Evolutionary conservation across 2,797 vertebrate genomes (phyloP), one percentile per base, ranked within the genome.

Genomic region (Sebastiscus tertius): DNA sequence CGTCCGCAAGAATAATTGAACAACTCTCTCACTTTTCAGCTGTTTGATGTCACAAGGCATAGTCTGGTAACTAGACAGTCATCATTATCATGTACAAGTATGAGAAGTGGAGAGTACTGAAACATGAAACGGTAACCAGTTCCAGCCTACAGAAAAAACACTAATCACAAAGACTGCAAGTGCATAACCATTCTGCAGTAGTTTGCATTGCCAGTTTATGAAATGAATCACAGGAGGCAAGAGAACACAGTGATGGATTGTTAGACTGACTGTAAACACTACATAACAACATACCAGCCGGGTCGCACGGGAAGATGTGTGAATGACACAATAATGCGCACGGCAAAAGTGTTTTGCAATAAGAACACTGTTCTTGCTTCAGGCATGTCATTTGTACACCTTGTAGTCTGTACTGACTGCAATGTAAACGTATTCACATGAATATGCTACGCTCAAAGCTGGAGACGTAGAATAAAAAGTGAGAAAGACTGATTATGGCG

Each of bases 1-100:
- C 16, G 27, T 70, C 69, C 18, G 4, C 55, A 42, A 82, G 70
- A 81, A 70, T 61, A 77, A 77, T 75, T 24, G 4, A 71, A 84
- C 62, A 61, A 12, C 36, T 66, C 39, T 71, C 31, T 68, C 34
- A 36, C 33, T 46, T 62, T 75, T 60, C 20, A 67, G 61, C 26
- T 22, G 7, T 77, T 71, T 75, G 64, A 77, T 75, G 72, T 81
- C 14, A 42, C 26, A 58, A 31, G 7, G 26, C 77, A 77, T 8
- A 36, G 20, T 58, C n/a, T 54, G 42, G 20, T 63, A 24, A 74
- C 31, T 66, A n/a, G 34, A 79, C 26, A 24, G 36, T 72, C 62
- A 55, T 81, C 61, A 59, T 68, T 77, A 72, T 16, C 62, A 31
- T 67, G 14, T 14, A 59, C 46, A 72, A 52, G 49, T 60, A 10